Evolutionary conservation across 2,888 invertebrate species (phyloP).

Genomic region (Trachelus tabidus): DNA sequence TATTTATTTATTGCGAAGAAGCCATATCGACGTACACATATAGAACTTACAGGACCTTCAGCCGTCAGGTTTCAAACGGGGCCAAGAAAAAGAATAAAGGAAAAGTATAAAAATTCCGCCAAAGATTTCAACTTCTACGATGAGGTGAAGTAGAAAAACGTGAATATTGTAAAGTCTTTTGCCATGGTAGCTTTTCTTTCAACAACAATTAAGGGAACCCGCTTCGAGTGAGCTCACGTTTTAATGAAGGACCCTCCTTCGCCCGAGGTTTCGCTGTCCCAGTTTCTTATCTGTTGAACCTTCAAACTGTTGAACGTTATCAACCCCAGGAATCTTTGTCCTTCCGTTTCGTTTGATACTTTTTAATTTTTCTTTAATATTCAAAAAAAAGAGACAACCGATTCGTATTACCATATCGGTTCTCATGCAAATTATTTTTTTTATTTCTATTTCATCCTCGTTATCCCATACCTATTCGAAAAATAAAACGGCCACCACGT

Average conservation of each 20-base stretch:
- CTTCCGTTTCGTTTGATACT: not conserved
- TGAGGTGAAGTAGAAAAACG: not conserved
- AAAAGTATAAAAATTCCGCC: not conserved
- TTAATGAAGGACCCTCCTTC: constrained; percentile 29
- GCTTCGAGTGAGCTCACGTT: constrained; percentile 24
- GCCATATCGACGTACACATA: not conserved
- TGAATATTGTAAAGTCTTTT: not conserved
- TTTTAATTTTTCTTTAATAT: not conserved
- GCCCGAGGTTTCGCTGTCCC: constrained; percentile 26
- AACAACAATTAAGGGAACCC: constrained; percentile 15
- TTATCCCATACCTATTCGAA: not conserved
- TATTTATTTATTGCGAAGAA: not conserved
- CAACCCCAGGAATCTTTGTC: not conserved
- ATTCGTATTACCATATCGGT: not conserved
- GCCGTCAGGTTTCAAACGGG: not conserved
- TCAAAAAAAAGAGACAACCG: not conserved
- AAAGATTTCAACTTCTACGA: not conserved
- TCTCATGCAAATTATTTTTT: not conserved
- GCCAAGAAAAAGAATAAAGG: not conserved
- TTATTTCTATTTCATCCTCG: not conserved
- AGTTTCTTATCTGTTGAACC: constrained; percentile 36
- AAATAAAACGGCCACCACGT: not conserved
- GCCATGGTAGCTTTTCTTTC: not conserved
- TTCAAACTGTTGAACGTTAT: constrained; percentile 20
- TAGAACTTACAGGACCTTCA: not conserved